Conservation (phyloP, 2,113 vertebrate genomes). For the Dromiciops gliroides region DNA sequence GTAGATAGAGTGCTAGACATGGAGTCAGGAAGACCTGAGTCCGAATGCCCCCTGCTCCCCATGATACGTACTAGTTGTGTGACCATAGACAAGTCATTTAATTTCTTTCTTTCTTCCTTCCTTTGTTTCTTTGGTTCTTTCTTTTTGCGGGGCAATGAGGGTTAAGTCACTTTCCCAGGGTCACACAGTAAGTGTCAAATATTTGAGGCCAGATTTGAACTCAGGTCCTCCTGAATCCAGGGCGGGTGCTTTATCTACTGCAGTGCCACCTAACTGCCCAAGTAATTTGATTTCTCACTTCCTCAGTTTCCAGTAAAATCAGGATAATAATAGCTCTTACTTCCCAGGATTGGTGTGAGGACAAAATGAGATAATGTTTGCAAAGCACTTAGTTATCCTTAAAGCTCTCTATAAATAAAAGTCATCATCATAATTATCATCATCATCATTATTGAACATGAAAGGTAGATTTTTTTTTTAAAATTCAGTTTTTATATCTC, state of each 20-base stretch:
- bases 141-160: too few species aligned
- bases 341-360: not conserved
- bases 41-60: not conserved
- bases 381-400: not conserved
- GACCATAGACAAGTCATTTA: not conserved
- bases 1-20: too few species aligned
- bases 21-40: not conserved
- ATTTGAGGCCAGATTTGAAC: too few species aligned
- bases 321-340: not conserved
- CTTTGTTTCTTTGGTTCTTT: too few species aligned
- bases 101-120: not conserved
- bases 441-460: not conserved
- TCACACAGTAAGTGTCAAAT: too few species aligned
- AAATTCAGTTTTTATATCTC: not conserved
- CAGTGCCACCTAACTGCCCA: too few species aligned
- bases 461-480: not conserved
- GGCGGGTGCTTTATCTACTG: too few species aligned
- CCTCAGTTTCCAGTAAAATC: not conserved
- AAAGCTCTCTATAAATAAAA: not conserved
- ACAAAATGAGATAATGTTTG: not conserved
- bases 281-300: not conserved
- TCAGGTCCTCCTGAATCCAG: too few species aligned
- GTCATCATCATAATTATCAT: not conserved
- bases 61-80: not conserved
- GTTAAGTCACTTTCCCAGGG: too few species aligned